These are phyloP conservation scores for Acridotheres tristis DNA, from an alignment of 2,797 vertebrate species.

Conservation along the genomic window DNA sequence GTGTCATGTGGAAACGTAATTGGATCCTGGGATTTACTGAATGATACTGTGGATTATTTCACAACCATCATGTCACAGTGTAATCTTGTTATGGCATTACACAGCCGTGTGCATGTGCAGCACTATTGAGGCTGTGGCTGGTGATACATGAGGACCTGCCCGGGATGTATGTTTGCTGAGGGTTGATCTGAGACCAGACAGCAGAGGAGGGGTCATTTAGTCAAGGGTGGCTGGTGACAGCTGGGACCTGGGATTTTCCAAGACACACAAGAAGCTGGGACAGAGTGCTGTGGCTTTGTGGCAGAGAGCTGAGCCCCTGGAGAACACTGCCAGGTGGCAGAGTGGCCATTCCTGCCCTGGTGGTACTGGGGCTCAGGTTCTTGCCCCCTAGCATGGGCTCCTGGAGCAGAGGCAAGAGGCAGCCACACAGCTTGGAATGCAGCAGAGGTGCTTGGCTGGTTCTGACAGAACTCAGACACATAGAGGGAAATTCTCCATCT, in stretches of 20 bases:
- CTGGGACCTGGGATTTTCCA: neutral
- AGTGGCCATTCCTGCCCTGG: neutral
- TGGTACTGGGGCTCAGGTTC: neutral
- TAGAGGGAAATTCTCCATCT: neutral
- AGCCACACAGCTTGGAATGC: accelerated
- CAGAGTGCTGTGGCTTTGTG: accelerated
- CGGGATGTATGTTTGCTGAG: accelerated
- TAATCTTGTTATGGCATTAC: constrained; percentile 56
- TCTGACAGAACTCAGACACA: neutral
- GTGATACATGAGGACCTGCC: neutral
- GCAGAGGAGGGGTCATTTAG: neutral
- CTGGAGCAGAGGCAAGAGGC: neutral
- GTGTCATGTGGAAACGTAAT: constrained; percentile 49
- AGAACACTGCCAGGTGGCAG: neutral
- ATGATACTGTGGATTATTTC: constrained; percentile 59
- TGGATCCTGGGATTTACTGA: constrained; percentile 52
- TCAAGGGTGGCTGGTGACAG: neutral
- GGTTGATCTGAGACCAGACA: neutral
- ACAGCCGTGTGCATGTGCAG: neutral
- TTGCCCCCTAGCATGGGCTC: neutral
- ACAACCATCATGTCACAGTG: neutral
- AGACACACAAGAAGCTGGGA: neutral
- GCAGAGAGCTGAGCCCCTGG: accelerated
- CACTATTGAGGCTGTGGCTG: neutral
- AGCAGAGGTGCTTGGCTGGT: neutral